Evolutionary conservation across 2,113 vertebrate species (phyloP).

Genomic region (Limanda limanda): DNA sequence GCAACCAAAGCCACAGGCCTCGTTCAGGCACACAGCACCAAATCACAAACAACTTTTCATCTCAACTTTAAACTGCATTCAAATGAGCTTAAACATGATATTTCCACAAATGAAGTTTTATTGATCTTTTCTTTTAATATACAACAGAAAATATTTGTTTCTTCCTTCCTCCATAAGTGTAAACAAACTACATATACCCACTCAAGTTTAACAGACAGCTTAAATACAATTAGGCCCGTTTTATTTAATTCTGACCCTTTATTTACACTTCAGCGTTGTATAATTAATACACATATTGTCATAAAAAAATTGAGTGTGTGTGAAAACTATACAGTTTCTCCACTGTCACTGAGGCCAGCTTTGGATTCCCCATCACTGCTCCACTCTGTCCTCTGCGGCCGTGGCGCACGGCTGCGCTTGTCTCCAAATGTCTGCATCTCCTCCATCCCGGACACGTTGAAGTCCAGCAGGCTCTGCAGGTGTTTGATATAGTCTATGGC

Average conservation of each 20-base stretch:
- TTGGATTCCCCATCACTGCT: slow-evolving; percentile 89
- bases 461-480: slow-evolving; percentile 88
- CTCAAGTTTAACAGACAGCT: not conserved
- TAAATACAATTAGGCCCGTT: not conserved
- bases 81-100: not conserved
- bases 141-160: no score
- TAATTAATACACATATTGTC: not conserved
- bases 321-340: slow-evolving; percentile 55
- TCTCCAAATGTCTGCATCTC: slow-evolving; percentile 41
- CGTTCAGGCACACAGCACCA: not conserved
- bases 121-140: no score
- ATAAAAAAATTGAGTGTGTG: not conserved
- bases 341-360: slow-evolving; percentile 83
- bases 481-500: slow-evolving; percentile 93
- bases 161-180: not conserved
- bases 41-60: not conserved
- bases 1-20: not conserved
- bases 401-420: slow-evolving; percentile 8
- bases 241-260: not conserved
- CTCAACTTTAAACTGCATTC: not conserved
- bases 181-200: not conserved
- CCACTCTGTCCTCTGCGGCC: slow-evolving; percentile 73
- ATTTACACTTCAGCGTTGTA: not conserved
- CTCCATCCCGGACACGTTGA: slow-evolving; percentile 66
- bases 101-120: not conserved